Conservation (phyloP, 2,797 vertebrate species). For the Helostoma temminkii region DNA sequence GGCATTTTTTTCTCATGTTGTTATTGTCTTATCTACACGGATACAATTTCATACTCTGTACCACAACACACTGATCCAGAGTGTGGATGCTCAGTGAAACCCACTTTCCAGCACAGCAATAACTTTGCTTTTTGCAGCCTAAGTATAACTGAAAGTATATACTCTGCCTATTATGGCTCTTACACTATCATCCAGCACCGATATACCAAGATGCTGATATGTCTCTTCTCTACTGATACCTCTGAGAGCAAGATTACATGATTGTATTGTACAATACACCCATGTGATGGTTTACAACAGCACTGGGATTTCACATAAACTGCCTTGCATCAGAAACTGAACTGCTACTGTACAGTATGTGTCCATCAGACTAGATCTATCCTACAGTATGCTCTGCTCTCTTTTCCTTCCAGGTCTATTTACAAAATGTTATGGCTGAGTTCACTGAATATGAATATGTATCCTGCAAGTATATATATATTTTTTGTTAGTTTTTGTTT, state of each 20-base stretch:
- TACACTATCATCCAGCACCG: constrained; percentile 1
- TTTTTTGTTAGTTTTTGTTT: too few species aligned
- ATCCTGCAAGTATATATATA: too few species aligned
- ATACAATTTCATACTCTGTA: neutral
- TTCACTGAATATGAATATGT: too few species aligned
- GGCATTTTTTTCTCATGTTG: neutral
- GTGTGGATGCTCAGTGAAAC: neutral
- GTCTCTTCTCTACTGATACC: constrained; percentile 2
- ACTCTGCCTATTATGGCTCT: constrained; percentile 6
- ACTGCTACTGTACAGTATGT: neutral
- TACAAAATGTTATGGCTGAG: too few species aligned
- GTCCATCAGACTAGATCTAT: neutral
- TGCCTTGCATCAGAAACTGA: neutral
- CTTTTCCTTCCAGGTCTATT: neutral
- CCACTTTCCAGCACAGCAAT: neutral
- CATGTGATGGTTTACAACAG: neutral
- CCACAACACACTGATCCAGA: neutral
- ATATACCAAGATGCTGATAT: constrained; percentile 9
- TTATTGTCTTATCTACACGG: constrained; percentile 2
- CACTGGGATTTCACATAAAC: neutral
- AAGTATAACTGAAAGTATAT: neutral
- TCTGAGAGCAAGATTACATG: constrained; percentile 17
- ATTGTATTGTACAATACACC: constrained; percentile 7
- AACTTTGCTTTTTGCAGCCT: neutral
- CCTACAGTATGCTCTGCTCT: too few species aligned